phyloP scores from a whole-genome alignment of 2,113 vertebrate genomes.

The Sphyrna mokarran region DNA sequence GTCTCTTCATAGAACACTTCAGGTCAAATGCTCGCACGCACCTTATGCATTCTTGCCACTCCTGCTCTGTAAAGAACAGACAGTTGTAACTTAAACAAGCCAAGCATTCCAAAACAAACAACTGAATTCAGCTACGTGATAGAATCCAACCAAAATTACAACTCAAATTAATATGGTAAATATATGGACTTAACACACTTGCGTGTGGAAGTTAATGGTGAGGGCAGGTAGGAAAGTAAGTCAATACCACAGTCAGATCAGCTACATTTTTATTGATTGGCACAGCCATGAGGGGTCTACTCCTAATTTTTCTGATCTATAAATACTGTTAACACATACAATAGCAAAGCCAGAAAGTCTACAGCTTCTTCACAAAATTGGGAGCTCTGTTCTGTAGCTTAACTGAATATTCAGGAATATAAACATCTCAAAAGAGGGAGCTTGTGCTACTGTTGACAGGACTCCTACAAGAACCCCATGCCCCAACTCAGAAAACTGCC shows the following conservation, averaged over 20 bases:
- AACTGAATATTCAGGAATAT: not conserved
- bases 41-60: not conserved
- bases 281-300: too few relatives aligned
- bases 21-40: not conserved
- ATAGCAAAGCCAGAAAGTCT: not conserved
- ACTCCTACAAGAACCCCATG: not conserved
- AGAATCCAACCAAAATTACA: too few relatives aligned
- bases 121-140: too few relatives aligned
- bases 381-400: not conserved
- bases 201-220: too few relatives aligned
- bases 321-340: not conserved
- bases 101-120: not conserved
- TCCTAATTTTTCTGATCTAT: too few relatives aligned
- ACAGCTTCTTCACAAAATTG: not conserved
- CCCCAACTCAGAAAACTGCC: not conserved
- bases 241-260: too few relatives aligned
- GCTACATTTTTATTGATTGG: too few relatives aligned
- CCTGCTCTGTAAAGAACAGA: not conserved
- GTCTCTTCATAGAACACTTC: not conserved
- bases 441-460: not conserved
- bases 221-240: too few relatives aligned
- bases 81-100: not conserved
- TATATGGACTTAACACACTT: too few relatives aligned
- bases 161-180: too few relatives aligned
- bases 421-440: not conserved